phyloP scores from a whole-genome alignment of 1,140 invertebrate genomes.

The Drosophila erecta region DNA sequence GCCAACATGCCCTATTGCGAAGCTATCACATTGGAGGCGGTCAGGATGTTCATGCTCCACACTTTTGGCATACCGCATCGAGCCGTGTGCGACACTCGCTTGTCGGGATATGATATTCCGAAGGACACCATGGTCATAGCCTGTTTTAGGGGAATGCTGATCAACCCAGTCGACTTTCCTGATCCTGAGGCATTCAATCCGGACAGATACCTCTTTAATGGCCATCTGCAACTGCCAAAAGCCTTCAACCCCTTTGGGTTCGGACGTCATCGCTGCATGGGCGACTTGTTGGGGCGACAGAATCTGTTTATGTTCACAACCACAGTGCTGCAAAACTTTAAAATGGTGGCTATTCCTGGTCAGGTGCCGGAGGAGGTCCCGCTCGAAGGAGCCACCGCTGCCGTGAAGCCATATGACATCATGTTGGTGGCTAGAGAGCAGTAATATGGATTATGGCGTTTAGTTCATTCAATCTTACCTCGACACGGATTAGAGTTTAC shows the following conservation, averaged over 20 bases:
- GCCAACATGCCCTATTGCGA: constrained; percentile 90
- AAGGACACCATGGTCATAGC: constrained; percentile 94
- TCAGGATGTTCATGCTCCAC: constrained; percentile 91
- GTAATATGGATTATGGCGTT: background rate
- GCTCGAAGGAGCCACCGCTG: constrained; percentile 90
- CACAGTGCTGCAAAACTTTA: constrained; percentile 91
- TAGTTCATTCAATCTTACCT: background rate
- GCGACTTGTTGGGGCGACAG: constrained; percentile 92
- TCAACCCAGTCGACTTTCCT: constrained; percentile 89
- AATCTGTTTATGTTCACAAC: constrained; percentile 94
- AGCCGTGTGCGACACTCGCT: constrained; percentile 88
- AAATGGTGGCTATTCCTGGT: constrained; percentile 88
- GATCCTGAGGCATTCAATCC: constrained; percentile 89
- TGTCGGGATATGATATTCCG: constrained; percentile 90
- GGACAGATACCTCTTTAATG: constrained; percentile 90
- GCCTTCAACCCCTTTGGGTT: constrained; percentile 91
- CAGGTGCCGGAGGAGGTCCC: constrained; percentile 87
- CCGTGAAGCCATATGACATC: constrained; percentile 89
- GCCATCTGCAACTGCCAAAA: constrained; percentile 89
- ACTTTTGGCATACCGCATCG: constrained; percentile 92
- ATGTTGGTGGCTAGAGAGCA: constrained; percentile 84
- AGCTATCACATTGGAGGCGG: constrained; percentile 90
- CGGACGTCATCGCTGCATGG: constrained; percentile 93
- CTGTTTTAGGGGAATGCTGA: constrained; percentile 92
- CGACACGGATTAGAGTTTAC: background rate